Evolutionary conservation across 1,140 invertebrate genomes (phyloP).

Genomic region (Drosophila repletoides): DNA sequence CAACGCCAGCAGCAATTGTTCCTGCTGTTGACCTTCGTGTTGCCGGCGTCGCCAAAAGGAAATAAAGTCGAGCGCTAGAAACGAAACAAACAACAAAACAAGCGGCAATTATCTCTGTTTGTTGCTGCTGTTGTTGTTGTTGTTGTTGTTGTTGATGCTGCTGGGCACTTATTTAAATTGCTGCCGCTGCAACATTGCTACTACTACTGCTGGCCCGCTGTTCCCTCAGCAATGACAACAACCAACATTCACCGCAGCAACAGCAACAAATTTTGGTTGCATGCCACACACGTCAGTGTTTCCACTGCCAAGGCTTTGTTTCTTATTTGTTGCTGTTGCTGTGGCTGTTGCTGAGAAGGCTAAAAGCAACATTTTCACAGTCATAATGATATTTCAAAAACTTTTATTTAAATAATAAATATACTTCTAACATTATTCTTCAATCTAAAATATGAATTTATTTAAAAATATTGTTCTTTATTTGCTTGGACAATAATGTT

Average conservation of each 20-base stretch:
- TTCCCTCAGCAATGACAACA: slow-evolving; percentile 27
- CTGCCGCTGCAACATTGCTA: slow-evolving; percentile 47
- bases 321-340: slow-evolving; percentile 1
- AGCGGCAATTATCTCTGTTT: slow-evolving; percentile 57
- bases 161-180: slow-evolving; percentile 73
- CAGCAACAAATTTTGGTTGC: slow-evolving; percentile 62
- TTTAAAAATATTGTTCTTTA: too few relatives aligned
- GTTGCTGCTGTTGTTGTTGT: slow-evolving; percentile 10
- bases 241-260: slow-evolving; percentile 18
- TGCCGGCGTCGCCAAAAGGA: slow-evolving; percentile 55
- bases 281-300: slow-evolving; percentile 66
- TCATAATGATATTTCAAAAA: too few relatives aligned
- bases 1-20: slow-evolving; percentile 10
- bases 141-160: slow-evolving; percentile 31
- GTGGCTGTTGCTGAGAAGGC: slow-evolving; percentile 3
- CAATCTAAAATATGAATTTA: too few relatives aligned
- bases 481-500: too few relatives aligned
- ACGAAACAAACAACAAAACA: slow-evolving; percentile 49
- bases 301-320: slow-evolving; percentile 6
- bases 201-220: background rate
- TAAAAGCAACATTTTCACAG: background rate
- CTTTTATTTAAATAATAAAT: too few relatives aligned
- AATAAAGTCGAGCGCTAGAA: slow-evolving; percentile 56
- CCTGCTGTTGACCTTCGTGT: slow-evolving; percentile 60
- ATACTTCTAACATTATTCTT: too few relatives aligned